Evolutionary conservation across 2,888 invertebrate species (phyloP).

Genomic region (Pomacea canaliculata): DNA sequence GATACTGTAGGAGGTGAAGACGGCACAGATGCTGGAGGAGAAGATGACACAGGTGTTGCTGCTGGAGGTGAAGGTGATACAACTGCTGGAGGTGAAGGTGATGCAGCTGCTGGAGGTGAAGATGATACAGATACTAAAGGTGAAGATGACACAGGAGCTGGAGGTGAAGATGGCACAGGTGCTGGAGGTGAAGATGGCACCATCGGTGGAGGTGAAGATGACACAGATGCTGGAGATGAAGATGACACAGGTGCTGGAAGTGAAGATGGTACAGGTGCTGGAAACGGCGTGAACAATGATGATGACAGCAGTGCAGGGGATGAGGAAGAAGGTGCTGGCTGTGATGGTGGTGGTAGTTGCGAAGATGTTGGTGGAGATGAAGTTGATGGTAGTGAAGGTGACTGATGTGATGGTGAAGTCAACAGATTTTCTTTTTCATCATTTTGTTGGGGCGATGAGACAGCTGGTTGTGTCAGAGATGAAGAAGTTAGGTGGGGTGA

Average conservation of each 20-base stretch:
- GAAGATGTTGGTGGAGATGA: neutral
- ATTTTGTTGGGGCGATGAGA: too few species aligned
- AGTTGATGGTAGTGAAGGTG: neutral
- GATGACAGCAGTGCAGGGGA: neutral
- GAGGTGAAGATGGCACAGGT: neutral
- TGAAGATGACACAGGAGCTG: neutral
- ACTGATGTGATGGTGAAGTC: neutral
- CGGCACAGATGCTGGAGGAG: neutral
- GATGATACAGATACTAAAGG: neutral
- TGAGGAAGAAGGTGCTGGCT: neutral
- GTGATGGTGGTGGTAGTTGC: neutral
- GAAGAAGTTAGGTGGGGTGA: too few species aligned
- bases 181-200: neutral
- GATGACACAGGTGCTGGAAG: neutral
- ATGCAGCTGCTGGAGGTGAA: neutral
- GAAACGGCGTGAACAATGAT: too few species aligned
- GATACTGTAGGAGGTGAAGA: neutral
- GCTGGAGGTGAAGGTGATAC: neutral
- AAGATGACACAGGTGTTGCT: neutral
- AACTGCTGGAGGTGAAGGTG: neutral
- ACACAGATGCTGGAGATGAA: neutral
- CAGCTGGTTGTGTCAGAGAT: too few species aligned
- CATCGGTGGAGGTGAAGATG: neutral
- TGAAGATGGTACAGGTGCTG: neutral
- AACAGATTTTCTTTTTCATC: too few species aligned